Percentiles rank a stretch among this genome's conserved stretches.
phyloP scores from a whole-genome alignment of 2,888 invertebrate genomes.

The Acronicta leporina region DNA sequence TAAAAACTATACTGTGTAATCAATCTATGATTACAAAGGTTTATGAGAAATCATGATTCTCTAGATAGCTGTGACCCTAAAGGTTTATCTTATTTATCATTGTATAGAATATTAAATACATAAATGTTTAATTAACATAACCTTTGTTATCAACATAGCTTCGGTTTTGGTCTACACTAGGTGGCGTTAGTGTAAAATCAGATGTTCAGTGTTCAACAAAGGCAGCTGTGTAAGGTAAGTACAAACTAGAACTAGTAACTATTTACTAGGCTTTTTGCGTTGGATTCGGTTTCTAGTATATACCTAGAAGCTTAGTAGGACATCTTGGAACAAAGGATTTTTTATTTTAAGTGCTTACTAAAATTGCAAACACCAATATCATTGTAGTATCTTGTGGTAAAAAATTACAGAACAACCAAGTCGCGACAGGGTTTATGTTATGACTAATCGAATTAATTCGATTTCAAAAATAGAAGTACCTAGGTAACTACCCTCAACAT shows the following conservation, averaged over 20 bases:
- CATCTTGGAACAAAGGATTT: background rate
- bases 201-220: slow-evolving; percentile 8
- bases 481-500: slow-evolving; percentile 2
- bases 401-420: too few species aligned
- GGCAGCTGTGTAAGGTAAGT: too few species aligned
- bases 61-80: slow-evolving; percentile 1
- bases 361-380: background rate
- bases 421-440: too few species aligned
- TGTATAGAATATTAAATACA: background rate
- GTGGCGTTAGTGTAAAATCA: slow-evolving; percentile 24
- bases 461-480: slow-evolving; percentile 10
- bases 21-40: background rate
- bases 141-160: slow-evolving; percentile 10
- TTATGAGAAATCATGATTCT: slow-evolving; percentile 8
- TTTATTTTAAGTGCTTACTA: background rate
- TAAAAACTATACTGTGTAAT: background rate
- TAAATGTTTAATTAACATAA: slow-evolving; percentile 7
- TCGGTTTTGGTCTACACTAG: slow-evolving; percentile 8
- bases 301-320: too few species aligned
- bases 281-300: slow-evolving; percentile 5
- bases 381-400: too few species aligned
- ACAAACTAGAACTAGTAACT: too few species aligned
- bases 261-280: slow-evolving; percentile 1
- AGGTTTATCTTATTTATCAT: slow-evolving; percentile 13
- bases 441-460: background rate